These are phyloP conservation scores for Fragum sueziense DNA, from an alignment of 2,888 invertebrate species.

Conservation along the genomic window DNA sequence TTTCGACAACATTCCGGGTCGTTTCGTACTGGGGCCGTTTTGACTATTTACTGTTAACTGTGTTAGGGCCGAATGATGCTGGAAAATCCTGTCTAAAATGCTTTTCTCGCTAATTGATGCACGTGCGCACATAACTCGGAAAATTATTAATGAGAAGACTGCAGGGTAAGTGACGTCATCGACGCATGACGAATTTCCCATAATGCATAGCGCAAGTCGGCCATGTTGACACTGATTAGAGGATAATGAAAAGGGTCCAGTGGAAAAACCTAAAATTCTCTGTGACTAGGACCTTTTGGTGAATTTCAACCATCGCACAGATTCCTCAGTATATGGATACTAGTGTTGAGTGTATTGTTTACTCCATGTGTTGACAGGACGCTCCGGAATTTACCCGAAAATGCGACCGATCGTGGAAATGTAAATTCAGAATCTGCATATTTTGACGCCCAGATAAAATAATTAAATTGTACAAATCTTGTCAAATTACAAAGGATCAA, in stretches of 20 bases:
- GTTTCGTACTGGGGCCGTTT: no score
- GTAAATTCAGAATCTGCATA: constrained; percentile 17
- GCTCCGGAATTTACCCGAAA: background rate
- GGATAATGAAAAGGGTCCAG: constrained; percentile 8
- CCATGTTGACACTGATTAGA: constrained; percentile 61
- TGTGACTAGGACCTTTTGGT: no score
- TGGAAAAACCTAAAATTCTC: background rate
- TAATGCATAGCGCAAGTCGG: constrained; percentile 62
- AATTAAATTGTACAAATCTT: background rate
- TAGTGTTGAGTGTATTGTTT: no score
- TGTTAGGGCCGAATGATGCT: no score
- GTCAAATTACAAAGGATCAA: background rate
- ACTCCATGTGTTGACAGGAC: no score
- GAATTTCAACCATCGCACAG: no score
- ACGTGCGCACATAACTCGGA: background rate
- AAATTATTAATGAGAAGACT: constrained; percentile 12
- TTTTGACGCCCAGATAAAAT: constrained; percentile 19
- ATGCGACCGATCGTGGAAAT: constrained; percentile 11
- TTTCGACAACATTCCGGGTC: no score
- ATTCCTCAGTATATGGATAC: no score
- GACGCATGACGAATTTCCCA: constrained; percentile 60
- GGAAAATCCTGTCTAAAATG: no score
- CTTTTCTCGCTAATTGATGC: no score
- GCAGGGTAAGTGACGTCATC: constrained; percentile 34
- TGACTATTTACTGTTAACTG: no score